Evolutionary conservation across 2,888 invertebrate species (phyloP).

Genomic region (Morinoia aosen): DNA sequence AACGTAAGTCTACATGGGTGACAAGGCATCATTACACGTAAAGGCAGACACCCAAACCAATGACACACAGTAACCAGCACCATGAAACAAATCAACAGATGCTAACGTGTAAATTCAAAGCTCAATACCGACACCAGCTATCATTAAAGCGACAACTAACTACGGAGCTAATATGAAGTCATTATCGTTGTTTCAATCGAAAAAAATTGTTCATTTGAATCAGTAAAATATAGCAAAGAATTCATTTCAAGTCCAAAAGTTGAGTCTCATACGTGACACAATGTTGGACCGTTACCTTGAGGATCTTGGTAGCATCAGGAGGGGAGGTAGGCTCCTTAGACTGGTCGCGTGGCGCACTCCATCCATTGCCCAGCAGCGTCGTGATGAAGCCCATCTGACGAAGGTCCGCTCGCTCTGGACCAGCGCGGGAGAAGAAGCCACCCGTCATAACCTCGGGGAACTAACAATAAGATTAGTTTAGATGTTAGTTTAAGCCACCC

Average conservation of each 20-base stretch:
- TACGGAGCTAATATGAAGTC: too few relatives aligned
- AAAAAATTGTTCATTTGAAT: too few relatives aligned
- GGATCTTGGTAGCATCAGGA: conserved; percentile 79
- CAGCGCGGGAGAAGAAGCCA: conserved; percentile 61
- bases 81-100: too few relatives aligned
- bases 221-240: background rate
- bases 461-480: conserved; percentile 25
- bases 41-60: too few relatives aligned
- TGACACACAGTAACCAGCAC: too few relatives aligned
- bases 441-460: conserved; percentile 65
- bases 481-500: too few relatives aligned
- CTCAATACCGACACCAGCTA: too few relatives aligned
- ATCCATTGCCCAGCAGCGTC: conserved; percentile 84
- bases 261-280: background rate
- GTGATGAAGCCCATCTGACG: conserved; percentile 71
- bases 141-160: too few relatives aligned
- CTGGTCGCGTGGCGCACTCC: conserved; percentile 78
- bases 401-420: conserved; percentile 56
- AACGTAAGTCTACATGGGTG: too few relatives aligned
- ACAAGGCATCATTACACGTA: too few relatives aligned
- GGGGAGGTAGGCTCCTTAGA: conserved; percentile 75
- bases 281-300: conserved; percentile 74
- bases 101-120: too few relatives aligned
- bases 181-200: too few relatives aligned
- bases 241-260: background rate